phyloP scores from a whole-genome alignment of 53 echinoderm and acorn worm species.

The Mesocentrotus franciscanus region DNA sequence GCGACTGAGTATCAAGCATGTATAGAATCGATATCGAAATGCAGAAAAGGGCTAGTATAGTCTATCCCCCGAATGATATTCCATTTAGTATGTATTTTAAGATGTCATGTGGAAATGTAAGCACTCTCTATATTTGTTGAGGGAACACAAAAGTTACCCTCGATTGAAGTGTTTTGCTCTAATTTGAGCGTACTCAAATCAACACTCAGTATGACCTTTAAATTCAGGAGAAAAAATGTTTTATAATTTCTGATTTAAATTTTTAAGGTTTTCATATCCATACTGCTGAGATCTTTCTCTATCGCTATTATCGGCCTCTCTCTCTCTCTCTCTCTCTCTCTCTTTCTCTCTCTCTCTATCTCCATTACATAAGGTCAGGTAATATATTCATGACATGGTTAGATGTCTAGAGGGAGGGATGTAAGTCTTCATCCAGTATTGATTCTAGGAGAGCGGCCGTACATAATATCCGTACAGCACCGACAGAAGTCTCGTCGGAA shows the following conservation, averaged over 20 bases:
- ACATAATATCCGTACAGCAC: not conserved
- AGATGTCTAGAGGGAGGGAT: conserved; percentile 31
- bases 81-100: not conserved
- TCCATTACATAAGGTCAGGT: not conserved
- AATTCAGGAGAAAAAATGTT: no score
- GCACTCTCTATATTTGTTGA: not conserved
- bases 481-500: not conserved
- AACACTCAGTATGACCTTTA: not conserved
- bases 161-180: conserved; percentile 2
- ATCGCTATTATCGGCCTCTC: not conserved
- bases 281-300: not conserved
- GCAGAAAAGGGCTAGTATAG: not conserved
- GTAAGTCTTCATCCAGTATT: conserved; percentile 15
- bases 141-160: not conserved
- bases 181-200: not conserved
- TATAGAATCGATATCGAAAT: not conserved
- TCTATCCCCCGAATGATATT: not conserved
- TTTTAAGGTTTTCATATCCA: no score
- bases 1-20: not conserved
- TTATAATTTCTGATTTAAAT: no score
- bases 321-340: not conserved
- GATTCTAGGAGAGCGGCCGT: not conserved
- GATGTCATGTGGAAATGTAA: not conserved
- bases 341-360: not conserved
- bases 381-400: conserved; percentile 44